phyloP scores from a whole-genome alignment of 2,113 vertebrate genomes.

The Pyrgilauda ruficollis region DNA sequence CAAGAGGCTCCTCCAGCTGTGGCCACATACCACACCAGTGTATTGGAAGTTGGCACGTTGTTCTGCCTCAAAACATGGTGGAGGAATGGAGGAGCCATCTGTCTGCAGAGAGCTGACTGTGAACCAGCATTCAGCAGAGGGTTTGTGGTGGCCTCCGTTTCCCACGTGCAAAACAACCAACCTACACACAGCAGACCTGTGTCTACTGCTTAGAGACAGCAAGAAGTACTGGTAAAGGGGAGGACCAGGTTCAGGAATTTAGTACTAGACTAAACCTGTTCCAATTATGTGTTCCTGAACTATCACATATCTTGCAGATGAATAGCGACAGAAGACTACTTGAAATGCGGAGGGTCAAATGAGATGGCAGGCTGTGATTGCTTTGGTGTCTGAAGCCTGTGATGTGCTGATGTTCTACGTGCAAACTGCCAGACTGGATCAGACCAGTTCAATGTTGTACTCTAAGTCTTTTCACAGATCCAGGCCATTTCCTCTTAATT shows the following conservation, averaged over 20 bases:
- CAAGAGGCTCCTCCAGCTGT: neutral
- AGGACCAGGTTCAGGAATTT: neutral
- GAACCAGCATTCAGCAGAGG: neutral
- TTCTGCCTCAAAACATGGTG: neutral
- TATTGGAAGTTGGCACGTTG: neutral
- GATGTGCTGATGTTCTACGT: neutral
- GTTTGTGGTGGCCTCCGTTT: neutral
- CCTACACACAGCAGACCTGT: accelerated
- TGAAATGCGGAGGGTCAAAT: neutral
- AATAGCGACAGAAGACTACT: neutral
- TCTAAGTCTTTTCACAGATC: neutral
- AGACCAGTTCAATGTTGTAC: neutral
- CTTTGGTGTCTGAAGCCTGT: neutral
- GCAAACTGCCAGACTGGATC: neutral
- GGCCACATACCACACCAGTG: neutral
- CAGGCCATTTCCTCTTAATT: neutral
- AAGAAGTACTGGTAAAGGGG: neutral
- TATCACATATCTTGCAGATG: neutral
- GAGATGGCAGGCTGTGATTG: neutral
- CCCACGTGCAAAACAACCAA: neutral
- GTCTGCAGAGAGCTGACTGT: neutral
- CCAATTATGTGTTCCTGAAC: neutral
- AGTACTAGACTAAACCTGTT: too few relatives aligned
- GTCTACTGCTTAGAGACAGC: neutral
- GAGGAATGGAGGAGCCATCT: neutral